phyloP scores from a whole-genome alignment of 2,888 invertebrate species.

The Cephus sareptanus region DNA sequence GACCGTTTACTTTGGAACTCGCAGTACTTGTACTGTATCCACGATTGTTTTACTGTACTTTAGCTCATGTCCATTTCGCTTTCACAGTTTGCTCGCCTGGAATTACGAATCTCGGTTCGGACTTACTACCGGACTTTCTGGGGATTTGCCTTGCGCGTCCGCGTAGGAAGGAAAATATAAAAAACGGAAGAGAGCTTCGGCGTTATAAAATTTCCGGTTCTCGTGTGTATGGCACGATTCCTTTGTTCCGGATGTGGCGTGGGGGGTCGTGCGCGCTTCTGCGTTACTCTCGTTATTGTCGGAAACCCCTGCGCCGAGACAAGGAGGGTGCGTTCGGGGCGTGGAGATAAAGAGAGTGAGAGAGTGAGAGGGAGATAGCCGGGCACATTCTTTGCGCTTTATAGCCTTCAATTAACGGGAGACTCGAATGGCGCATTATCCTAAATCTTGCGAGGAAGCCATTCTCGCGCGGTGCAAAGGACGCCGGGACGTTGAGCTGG shows the following conservation, averaged over 20 bases:
- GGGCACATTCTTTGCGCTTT: slow-evolving; percentile 13
- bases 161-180: not conserved
- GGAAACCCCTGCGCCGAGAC: slow-evolving; percentile 13
- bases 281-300: slow-evolving; percentile 11
- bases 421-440: slow-evolving; percentile 10
- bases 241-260: slow-evolving; percentile 17
- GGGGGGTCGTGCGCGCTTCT: slow-evolving; percentile 7
- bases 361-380: not conserved
- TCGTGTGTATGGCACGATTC: not conserved
- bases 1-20: not conserved
- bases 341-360: not conserved
- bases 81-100: not conserved
- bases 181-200: not conserved
- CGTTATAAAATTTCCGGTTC: not conserved
- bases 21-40: not conserved
- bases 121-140: not conserved
- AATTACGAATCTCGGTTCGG: not conserved
- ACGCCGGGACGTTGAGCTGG: not conserved
- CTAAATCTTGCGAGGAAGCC: slow-evolving; percentile 10
- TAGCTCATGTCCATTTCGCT: not conserved
- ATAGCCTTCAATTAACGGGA: slow-evolving; percentile 19
- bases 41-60: not conserved
- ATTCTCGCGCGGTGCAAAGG: not conserved
- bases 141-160: not conserved
- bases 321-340: not conserved